Base-by-base conservation (phyloP, 2,888 invertebrate species). In the Sesamia inferens region DNA sequence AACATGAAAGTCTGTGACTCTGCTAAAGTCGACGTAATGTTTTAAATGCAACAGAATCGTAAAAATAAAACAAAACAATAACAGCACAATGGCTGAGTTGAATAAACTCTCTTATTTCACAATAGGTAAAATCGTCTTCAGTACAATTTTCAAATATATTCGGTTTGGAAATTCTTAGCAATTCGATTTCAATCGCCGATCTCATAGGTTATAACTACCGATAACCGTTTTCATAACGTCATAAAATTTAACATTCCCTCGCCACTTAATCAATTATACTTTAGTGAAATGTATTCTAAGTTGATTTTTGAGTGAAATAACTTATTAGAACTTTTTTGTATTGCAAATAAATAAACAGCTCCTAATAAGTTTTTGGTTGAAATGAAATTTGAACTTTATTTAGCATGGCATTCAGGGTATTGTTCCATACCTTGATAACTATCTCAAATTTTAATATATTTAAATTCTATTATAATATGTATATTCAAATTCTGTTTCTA, bases 1-100 rank as follows among this genome's bases (percentile, higher is more conserved):
- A 79, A 79, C 54, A 74, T 66, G 55, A 67, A 54, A 67, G 51
- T 39, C 19, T 48, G 44, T 75, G 44, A 62, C 74, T 54, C 14
- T 16, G 13, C 66, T 39, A 24, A 57, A n/a, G 24, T 59, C 78
- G 57, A 61, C 22, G 11, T 73, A 42, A 31, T 44, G 47, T 72
- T 72, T 78, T 62, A 39, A 13, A 73, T 57, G 31, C 57, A 68
- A 65, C n/a, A 58, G 57, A 72, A 59, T 68, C 44, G 11, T 55
- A 68, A 44, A 73, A 78, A 66, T 62, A 58, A 48, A 13, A 62
- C 47, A 62, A 54, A 71, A 65, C 51, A 69, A 59, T 59, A 76
- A 62, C 78, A 66, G 61, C 10, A 51, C 22, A 57, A 44, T 51
- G 48, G 47, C 71, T 61, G 48, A 22, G 65, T 48, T 71, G 48